phyloP scores from a whole-genome alignment of 1,140 invertebrate genomes.

The Drosophila sulfurigaster region DNA sequence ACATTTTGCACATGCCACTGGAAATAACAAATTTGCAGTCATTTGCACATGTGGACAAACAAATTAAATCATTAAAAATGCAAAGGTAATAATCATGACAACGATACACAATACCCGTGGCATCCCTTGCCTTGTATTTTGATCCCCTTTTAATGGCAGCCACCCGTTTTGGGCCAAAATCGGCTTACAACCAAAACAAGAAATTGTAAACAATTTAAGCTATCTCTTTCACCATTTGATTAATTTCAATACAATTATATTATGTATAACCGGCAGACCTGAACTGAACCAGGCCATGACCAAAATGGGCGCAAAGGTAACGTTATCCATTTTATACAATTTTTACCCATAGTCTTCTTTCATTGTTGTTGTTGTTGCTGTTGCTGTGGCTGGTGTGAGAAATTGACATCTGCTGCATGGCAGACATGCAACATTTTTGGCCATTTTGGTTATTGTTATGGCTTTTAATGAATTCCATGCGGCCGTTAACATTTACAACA shows the following conservation, averaged over 20 bases:
- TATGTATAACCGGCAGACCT: not conserved
- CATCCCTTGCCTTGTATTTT: no score
- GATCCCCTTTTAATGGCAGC: not conserved
- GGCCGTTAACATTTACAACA: constrained; percentile 53
- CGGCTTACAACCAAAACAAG: constrained; percentile 10
- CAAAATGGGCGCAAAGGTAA: constrained; percentile 3
- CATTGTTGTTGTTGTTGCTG: constrained; percentile 3
- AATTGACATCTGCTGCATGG: constrained; percentile 49
- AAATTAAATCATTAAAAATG: constrained; percentile 71
- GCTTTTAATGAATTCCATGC: constrained; percentile 65
- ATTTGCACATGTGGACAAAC: constrained; percentile 63
- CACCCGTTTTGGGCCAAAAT: not conserved
- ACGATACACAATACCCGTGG: constrained; percentile 25
- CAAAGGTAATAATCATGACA: constrained; percentile 66
- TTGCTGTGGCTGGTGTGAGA: not conserved
- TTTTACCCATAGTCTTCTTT: not conserved
- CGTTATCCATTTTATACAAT: not conserved
- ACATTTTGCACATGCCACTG: constrained; percentile 26
- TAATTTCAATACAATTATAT: constrained; percentile 69
- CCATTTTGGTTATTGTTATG: constrained; percentile 62
- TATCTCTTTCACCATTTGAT: constrained; percentile 54
- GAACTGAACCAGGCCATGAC: not conserved
- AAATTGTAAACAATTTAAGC: constrained; percentile 60
- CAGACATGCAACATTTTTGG: constrained; percentile 40
- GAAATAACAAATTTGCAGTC: constrained; percentile 28